Conservation (phyloP, 2,113 vertebrate species). For the Rhinoderma darwinii region DNA sequence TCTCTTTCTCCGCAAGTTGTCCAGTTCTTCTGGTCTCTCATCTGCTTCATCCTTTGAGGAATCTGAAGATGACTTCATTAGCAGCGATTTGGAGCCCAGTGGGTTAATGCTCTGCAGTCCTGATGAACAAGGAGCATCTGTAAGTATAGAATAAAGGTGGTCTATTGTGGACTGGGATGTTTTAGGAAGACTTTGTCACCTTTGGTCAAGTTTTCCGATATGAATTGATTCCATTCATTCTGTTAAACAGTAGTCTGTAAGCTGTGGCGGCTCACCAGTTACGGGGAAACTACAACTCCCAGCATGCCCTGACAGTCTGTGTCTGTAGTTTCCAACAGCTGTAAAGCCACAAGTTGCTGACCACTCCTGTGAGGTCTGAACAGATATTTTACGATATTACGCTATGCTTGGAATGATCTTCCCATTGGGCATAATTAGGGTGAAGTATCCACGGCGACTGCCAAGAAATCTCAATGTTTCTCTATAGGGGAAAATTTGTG, state of each 20-base stretch:
- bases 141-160: not conserved
- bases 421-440: no score
- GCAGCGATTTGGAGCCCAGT: conserved; percentile 79
- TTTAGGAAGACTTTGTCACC: no score
- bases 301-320: not conserved
- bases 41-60: conserved; percentile 88
- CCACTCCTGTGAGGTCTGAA: no score
- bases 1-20: conserved; percentile 73
- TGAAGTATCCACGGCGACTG: not conserved
- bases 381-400: no score
- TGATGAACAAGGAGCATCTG: conserved; percentile 71
- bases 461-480: no score
- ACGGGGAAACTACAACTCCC: not conserved
- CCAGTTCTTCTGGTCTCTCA: conserved; percentile 80
- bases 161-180: not conserved
- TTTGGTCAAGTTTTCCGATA: no score
- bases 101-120: conserved; percentile 70
- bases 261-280: not conserved
- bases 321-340: not conserved
- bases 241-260: not conserved
- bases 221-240: no score
- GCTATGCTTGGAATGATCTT: no score
- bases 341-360: no score
- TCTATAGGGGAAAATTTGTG: not conserved
- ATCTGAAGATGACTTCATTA: conserved; percentile 85